phyloP scores from a whole-genome alignment of 2,888 invertebrate genomes.

The Drosophila imparisetae region DNA sequence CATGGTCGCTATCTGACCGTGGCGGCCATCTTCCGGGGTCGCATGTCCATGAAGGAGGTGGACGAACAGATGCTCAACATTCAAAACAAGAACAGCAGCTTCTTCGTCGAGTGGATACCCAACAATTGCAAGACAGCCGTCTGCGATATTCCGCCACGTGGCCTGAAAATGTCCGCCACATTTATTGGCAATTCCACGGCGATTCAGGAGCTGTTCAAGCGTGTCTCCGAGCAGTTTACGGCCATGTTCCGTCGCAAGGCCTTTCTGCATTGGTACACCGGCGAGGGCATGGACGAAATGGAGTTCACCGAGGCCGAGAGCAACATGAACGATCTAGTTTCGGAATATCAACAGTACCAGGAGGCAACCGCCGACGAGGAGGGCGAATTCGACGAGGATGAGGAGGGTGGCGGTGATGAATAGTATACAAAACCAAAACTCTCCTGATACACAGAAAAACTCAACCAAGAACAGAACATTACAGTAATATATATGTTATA shows the following conservation, averaged over 20 bases:
- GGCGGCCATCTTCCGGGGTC: conserved; percentile 95
- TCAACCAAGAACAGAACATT: background rate
- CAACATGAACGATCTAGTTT: conserved; percentile 98
- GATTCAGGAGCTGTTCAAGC: conserved; percentile 96
- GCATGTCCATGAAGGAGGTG: conserved; percentile 97
- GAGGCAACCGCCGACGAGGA: conserved; percentile 94
- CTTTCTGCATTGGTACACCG: conserved; percentile 99
- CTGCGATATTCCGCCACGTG: conserved; percentile 95
- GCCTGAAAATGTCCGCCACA: conserved; percentile 97
- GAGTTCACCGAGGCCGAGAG: conserved; percentile 97
- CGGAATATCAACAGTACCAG: conserved; percentile 97
- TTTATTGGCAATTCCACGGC: conserved; percentile 97
- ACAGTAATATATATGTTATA: background rate
- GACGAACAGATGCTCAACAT: conserved; percentile 97
- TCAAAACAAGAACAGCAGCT: conserved; percentile 96
- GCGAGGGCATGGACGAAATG: conserved; percentile 98
- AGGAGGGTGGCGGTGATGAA: conserved; percentile 84
- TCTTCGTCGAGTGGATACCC: conserved; percentile 97
- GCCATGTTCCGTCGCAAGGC: conserved; percentile 99
- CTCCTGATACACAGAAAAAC: background rate
- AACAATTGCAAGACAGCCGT: conserved; percentile 97
- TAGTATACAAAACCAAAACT: conserved; percentile 48
- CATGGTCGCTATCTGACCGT: conserved; percentile 96
- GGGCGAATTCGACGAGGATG: conserved; percentile 91
- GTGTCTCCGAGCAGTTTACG: conserved; percentile 95